These are phyloP conservation scores for Macroramphosus scolopax DNA, from an alignment of 2,797 vertebrate species.

Conservation along the genomic window DNA sequence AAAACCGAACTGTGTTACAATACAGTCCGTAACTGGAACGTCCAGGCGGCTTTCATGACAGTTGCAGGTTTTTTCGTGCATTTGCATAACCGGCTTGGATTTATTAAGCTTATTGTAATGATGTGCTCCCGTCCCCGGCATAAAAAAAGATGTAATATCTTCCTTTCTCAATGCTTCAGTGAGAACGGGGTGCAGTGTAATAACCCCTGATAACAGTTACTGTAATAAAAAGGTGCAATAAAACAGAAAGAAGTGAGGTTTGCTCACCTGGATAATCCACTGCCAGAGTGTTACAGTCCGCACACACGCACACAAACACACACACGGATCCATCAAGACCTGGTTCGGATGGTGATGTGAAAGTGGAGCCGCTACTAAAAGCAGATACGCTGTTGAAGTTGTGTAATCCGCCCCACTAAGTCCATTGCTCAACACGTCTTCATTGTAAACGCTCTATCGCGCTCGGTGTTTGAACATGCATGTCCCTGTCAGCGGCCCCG, in stretches of 20 bases:
- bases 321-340: slow-evolving; percentile 34
- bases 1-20: no score
- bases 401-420: no score
- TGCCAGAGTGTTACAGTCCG: slow-evolving; percentile 11
- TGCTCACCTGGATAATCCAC: slow-evolving; percentile 45
- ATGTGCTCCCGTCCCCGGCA: no score
- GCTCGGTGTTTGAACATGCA: background rate
- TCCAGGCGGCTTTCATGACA: no score
- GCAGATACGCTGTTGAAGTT: no score
- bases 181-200: background rate
- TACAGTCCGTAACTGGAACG: no score
- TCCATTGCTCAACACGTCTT: slow-evolving; percentile 16
- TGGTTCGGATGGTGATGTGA: slow-evolving; percentile 20
- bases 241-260: slow-evolving; percentile 29
- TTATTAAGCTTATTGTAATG: no score
- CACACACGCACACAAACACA: slow-evolving; percentile 30
- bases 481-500: no score
- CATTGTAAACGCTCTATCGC: slow-evolving; percentile 10
- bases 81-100: no score
- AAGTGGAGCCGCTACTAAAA: no score
- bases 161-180: slow-evolving; percentile 7
- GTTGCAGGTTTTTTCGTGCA: no score
- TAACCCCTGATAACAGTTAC: slow-evolving; percentile 6
- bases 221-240: slow-evolving; percentile 8
- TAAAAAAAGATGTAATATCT: slow-evolving; percentile 38